phyloP scores from a whole-genome alignment of 2,888 invertebrate genomes.

The Trissolcus brochymenae region DNA sequence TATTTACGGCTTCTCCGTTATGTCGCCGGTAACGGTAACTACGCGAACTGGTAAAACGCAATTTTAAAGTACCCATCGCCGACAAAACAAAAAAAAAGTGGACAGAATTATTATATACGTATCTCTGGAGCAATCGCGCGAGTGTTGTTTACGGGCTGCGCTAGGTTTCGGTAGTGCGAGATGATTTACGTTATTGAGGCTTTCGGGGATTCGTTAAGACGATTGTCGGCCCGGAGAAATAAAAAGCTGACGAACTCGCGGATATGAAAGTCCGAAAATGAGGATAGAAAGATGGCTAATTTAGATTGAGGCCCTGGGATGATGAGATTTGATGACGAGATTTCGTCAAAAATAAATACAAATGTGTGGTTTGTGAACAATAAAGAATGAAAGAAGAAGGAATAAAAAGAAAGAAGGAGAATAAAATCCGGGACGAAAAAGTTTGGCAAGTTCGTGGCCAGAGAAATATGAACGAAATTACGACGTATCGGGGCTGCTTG shows the following conservation, averaged over 20 bases:
- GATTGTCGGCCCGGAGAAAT: conserved; percentile 10
- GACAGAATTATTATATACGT: conserved; percentile 2
- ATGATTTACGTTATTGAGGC: conserved; percentile 20
- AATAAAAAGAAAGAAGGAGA: not conserved
- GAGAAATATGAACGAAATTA: conserved; percentile 12
- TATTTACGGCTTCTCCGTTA: conserved; percentile 34
- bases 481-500: conserved; percentile 7
- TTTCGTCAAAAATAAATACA: not conserved
- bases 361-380: not conserved
- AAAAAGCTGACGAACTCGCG: conserved; percentile 12
- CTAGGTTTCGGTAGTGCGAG: conserved; percentile 18
- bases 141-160: conserved; percentile 10
- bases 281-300: conserved; percentile 4
- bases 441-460: not conserved
- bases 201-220: conserved; percentile 12
- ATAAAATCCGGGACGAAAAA: conserved; percentile 3
- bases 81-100: conserved; percentile 16
- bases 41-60: conserved; percentile 35
- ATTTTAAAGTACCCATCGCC: conserved; percentile 23
- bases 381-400: not conserved
- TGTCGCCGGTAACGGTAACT: conserved; percentile 34
- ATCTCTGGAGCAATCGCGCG: conserved; percentile 12
- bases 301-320: not conserved
- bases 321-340: not conserved
- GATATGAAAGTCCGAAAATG: conserved; percentile 1